phyloP scores from a whole-genome alignment of 2,888 invertebrate genomes.

The Pasiphila rectangulata region DNA sequence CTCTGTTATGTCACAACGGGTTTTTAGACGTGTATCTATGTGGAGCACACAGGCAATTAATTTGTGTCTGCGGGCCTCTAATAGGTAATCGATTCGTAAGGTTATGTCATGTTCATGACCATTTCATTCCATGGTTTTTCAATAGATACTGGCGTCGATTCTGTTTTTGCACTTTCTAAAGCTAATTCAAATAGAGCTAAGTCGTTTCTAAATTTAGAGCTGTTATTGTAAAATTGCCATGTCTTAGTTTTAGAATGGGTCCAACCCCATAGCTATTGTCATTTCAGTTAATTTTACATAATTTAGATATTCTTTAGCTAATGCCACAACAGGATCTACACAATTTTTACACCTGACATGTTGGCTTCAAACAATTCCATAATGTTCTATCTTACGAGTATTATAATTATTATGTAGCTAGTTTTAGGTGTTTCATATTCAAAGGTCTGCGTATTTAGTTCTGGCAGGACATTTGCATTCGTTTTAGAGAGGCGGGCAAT shows the following conservation, averaged over 20 bases:
- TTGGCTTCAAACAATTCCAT: too few relatives aligned
- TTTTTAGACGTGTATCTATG: conserved; percentile 18
- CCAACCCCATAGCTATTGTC: too few relatives aligned
- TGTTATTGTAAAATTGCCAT: too few relatives aligned
- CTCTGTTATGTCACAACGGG: conserved; percentile 27
- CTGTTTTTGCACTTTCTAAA: too few relatives aligned
- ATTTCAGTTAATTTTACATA: too few relatives aligned
- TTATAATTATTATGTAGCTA: background rate
- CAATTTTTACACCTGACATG: too few relatives aligned
- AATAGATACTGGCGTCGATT: background rate
- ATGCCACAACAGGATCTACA: too few relatives aligned
- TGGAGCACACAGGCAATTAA: conserved; percentile 16
- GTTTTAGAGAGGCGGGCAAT: conserved; percentile 33
- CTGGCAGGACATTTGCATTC: conserved; percentile 27
- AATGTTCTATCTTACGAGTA: too few relatives aligned
- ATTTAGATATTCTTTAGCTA: too few relatives aligned
- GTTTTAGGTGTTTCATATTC: conserved; percentile 1
- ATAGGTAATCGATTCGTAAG: conserved; percentile 7
- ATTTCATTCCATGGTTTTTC: background rate
- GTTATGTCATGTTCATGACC: conserved; percentile 3
- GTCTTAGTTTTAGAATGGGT: too few relatives aligned
- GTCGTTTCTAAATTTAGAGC: too few relatives aligned
- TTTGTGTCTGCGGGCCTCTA: conserved; percentile 9
- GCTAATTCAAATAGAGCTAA: too few relatives aligned
- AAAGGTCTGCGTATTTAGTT: conserved; percentile 7